These are phyloP conservation scores for Spodoptera litura DNA, from an alignment of 1,140 invertebrate genomes.

Conservation along the genomic window DNA sequence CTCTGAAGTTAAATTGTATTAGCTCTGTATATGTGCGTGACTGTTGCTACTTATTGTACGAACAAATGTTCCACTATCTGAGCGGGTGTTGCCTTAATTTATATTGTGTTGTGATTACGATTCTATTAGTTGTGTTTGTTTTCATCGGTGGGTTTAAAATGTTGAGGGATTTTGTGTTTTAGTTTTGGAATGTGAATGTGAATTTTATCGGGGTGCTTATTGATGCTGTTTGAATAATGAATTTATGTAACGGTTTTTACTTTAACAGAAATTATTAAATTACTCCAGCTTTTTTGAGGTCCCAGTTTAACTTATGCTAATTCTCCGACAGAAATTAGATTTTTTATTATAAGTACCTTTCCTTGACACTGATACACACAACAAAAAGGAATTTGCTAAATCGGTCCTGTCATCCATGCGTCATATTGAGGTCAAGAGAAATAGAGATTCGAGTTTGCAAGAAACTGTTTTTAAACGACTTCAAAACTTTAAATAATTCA, in stretches of 20 bases:
- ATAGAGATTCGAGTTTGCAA: background rate
- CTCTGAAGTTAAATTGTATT: slow-evolving; percentile 50
- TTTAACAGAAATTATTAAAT: no score
- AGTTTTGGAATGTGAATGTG: background rate
- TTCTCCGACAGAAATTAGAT: no score
- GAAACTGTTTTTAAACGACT: background rate
- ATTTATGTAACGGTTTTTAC: background rate
- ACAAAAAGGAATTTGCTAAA: no score
- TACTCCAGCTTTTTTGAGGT: no score
- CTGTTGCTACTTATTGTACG: slow-evolving; percentile 41
- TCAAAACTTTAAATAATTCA: no score
- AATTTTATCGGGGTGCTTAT: background rate
- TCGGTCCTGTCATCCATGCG: no score
- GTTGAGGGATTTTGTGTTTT: background rate
- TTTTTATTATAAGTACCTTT: no score
- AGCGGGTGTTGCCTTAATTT: slow-evolving; percentile 38
- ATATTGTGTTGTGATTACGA: slow-evolving; percentile 33
- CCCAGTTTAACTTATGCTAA: no score
- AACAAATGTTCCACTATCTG: slow-evolving; percentile 30
- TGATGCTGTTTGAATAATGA: background rate
- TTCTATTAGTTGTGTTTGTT: slow-evolving; percentile 13
- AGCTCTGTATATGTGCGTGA: slow-evolving; percentile 48
- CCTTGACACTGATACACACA: no score
- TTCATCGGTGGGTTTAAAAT: background rate
- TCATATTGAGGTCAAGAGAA: no score